Base-by-base conservation (phyloP, 1,140 invertebrate species). In the Apis mellifera region DNA sequence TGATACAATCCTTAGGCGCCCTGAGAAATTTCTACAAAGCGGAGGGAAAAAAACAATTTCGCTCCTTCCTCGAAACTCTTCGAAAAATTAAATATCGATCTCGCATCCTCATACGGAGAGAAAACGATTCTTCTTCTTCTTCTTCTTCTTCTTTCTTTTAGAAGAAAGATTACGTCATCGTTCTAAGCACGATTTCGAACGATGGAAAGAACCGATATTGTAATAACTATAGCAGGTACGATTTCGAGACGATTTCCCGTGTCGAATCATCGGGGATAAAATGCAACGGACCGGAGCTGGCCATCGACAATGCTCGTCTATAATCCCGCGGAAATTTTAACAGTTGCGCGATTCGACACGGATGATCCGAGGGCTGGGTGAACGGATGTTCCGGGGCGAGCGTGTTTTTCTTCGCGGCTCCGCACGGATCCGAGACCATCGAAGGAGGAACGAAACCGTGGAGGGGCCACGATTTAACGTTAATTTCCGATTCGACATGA, bases 401-500 rank as follows among this genome's bases (percentile, higher is more conserved):
- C 50, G 32, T 66, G 19, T 86, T 83, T 62, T 82, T 82, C 79
- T 76, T 82, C 72, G 23, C 72, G 55, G 59, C 62, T 59, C 59
- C 23, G 19, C 62, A 15, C 55, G 70, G 32, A 23, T 54, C 59
- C 50, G n/a, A 23, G 32, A 0, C 12, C 12, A 50, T 32, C 50
- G 17, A 42, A 17, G 8, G 54, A 66, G 3, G 32, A 59, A 66
- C 73, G 65, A 66, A 42, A 55, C 52, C 65, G 57, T 54, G 26
- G 60, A 42, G 4, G 71, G 19, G 19, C 75, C 60, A 74, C 85
- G 78, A 69, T 84, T 86, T 84, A 81, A 88, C 89, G 86, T 90
- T 90, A 92, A 93, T 93, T 93, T 92, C 85, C 89, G 90, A 92
- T 92, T 92, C 90, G 92, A 92, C 87, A 90, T 91, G 90, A 91